phyloP scores from a whole-genome alignment of 2,113 vertebrate species.

The Syngnathus typhle region DNA sequence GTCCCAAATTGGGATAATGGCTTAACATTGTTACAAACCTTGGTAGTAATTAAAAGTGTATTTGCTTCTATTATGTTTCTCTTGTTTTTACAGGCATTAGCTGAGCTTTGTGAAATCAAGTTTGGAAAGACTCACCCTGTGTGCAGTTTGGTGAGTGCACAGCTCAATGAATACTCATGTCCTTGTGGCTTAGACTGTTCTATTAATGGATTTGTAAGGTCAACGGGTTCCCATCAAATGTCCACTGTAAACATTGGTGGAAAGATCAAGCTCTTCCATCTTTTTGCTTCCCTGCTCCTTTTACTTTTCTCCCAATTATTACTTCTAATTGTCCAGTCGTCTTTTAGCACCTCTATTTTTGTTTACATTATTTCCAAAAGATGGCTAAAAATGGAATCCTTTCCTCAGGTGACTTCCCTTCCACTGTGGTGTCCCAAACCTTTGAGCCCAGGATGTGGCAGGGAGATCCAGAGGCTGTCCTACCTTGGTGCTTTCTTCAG shows the following conservation, averaged over 20 bases:
- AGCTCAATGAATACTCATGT: not conserved
- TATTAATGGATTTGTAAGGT: not conserved
- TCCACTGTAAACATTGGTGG: not conserved
- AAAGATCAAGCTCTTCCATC: not conserved
- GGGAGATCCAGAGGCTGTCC: constrained; percentile 93
- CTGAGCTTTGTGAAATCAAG: constrained; percentile 98
- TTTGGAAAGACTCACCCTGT: constrained; percentile 93
- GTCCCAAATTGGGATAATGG: not conserved
- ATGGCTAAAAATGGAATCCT: not conserved
- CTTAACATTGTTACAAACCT: not conserved
- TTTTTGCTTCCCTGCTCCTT: constrained; percentile 7
- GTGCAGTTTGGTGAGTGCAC: constrained; percentile 88
- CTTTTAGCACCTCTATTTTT: not conserved
- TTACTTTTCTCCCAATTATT: not conserved
- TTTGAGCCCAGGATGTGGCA: constrained; percentile 85
- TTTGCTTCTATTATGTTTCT: constrained; percentile 13
- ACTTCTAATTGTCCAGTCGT: not conserved
- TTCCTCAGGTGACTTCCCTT: constrained; percentile 78
- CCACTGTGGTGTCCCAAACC: constrained; percentile 91
- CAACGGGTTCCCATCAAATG: not conserved
- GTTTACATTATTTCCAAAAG: not conserved
- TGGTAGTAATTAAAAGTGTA: not conserved
- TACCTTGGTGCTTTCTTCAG: constrained; percentile 91
- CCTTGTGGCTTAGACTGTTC: constrained; percentile 1
- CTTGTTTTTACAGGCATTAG: constrained; percentile 80